Evolutionary conservation across 23 tunicate genomes (phyloP).

Genomic region (Ciona savignyi): DNA sequence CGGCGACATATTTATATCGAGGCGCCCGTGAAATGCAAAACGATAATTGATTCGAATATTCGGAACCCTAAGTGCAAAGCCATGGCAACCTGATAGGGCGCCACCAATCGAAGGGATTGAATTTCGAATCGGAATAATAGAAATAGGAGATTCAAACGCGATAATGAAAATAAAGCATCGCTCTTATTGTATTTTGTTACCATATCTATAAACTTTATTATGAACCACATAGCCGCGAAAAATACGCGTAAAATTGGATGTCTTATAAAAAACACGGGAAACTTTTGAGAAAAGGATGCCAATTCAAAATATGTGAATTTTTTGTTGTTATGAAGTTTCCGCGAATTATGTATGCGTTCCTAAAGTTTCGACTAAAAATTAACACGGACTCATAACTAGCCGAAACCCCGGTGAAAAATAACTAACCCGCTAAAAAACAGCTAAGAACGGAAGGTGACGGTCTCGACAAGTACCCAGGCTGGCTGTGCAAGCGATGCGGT

Average conservation of each 20-base stretch:
- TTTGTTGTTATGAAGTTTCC: too few species aligned
- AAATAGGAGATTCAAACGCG: neutral
- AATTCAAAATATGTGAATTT: neutral
- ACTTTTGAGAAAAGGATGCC: neutral
- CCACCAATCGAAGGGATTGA: neutral
- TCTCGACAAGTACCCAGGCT: too few species aligned
- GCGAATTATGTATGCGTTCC: too few species aligned
- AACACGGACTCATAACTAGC: too few species aligned
- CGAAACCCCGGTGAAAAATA: too few species aligned
- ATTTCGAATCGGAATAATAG: neutral
- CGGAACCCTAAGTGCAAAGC: neutral
- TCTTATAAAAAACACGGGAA: neutral
- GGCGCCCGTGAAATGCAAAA: neutral
- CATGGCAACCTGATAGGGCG: neutral
- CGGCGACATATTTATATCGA: neutral
- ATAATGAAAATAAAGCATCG: neutral
- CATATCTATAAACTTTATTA: neutral
- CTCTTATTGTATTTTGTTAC: neutral
- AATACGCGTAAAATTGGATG: too few species aligned
- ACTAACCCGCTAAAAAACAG: too few species aligned
- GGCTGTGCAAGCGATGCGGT: too few species aligned
- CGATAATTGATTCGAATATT: neutral
- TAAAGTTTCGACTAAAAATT: too few species aligned
- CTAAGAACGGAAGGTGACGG: too few species aligned
- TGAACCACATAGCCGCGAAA: too few species aligned